Evolutionary conservation across 2,888 invertebrate species (phyloP), one percentile per base, ranked within the genome.

Genomic region (Troglohyphantes excavatus): DNA sequence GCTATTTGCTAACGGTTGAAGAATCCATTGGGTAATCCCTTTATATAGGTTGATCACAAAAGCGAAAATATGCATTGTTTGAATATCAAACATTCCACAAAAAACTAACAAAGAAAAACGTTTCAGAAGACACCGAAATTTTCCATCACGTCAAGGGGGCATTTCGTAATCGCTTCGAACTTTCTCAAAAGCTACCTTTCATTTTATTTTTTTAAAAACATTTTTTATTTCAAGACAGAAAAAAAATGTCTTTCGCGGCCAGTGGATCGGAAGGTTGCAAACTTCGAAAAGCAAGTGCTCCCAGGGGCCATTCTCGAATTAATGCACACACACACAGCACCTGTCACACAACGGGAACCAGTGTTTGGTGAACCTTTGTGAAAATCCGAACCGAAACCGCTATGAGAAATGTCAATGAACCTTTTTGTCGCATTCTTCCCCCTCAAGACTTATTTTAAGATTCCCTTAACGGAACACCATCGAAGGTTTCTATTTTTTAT

Each of bases 341-440:
- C 73, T 75, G 75, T 75, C 29, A 13, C n/a, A 65, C 75, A 67
- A 75, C 75, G 72, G 13, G 83, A 63, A 73, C 73, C 63, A 27
- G 43, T 63, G 83, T 72, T 83, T 67, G 83, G 83, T 26, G 63
- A 65, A 73, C 39, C 53, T 59, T 70, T 68, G 33, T 72, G n/a
- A 23, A 13, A 53, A 23, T 63, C 43, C 33, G 33, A 53, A 23
- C 29, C 59, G 21, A 26, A 33, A 88, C 81, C 87, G 87, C 87
- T 88, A 88, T 88, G 87, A 68, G 81, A 88, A 88, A 88, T 88
- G 87, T 88, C 87, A 63, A 72, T 88, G 87, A 88, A 88, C 87
- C 67, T 86, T 75, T 81, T 75, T 81, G 81, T 81, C 67, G 73
- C 67, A 88, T 81, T 81, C 87, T 88, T 81, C 29, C 46, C 67